Percentiles rank a stretch among this genome's conserved stretches.
Evolutionary conservation across 2,113 vertebrate species (phyloP).

Genomic region (Scartelaos histophorus): DNA sequence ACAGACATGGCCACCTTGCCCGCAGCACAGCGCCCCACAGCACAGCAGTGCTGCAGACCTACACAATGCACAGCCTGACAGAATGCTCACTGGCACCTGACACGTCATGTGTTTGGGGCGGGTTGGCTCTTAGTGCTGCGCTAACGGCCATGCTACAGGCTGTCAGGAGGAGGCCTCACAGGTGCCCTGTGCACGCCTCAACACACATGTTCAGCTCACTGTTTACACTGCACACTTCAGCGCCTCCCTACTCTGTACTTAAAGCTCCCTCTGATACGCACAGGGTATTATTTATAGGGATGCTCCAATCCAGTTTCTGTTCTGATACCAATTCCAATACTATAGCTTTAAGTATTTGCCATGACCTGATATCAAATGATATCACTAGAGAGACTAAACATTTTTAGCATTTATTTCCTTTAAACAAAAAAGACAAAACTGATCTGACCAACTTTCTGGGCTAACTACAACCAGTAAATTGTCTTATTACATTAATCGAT

Average conservation of each 20-base stretch:
- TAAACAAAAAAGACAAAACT: too few species aligned
- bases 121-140: slow-evolving; percentile 18
- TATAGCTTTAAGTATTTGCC: too few species aligned
- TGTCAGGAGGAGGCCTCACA: slow-evolving; percentile 18
- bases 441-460: too few species aligned
- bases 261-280: neutral
- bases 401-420: too few species aligned
- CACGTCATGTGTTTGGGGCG: slow-evolving; percentile 33
- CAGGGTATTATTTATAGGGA: neutral
- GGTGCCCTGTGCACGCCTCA: slow-evolving; percentile 13
- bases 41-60: slow-evolving; percentile 12
- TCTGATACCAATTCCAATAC: too few species aligned
- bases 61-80: slow-evolving; percentile 47
- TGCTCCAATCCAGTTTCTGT: too few species aligned
- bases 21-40: slow-evolving; percentile 31
- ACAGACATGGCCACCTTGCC: slow-evolving; percentile 42
- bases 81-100: slow-evolving; percentile 38
- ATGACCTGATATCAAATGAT: neutral
- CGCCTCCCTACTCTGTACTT: neutral
- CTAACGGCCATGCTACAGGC: slow-evolving; percentile 11
- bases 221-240: neutral
- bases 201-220: slow-evolving; percentile 19
- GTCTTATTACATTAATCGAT: too few species aligned
- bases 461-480: too few species aligned
- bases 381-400: neutral